Base-by-base conservation (phyloP, 2,797 vertebrate genomes). In the Euphonia xanthogaster region DNA sequence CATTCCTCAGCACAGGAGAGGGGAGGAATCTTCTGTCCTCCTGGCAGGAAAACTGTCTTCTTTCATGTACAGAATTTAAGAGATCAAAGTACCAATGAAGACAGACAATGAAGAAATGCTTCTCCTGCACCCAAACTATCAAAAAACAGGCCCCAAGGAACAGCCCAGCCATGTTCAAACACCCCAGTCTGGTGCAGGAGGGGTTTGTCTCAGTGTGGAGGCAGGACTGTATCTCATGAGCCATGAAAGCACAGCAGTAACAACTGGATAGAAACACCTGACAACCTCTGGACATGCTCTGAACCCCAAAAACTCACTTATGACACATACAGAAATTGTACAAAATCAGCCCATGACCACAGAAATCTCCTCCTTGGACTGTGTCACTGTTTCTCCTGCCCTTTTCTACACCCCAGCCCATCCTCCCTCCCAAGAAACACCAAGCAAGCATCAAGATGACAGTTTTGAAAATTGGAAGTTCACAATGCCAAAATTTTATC, bases 261-360 rank as follows among this genome's bases (percentile, higher is more conserved):
- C 25, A 42, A 53, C 35, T 7, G 23, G n/a, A 57, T 12, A 7
- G 2, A 37, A 78, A 74, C 51, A 50, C 24, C 47, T 45, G 8
- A 31, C 4, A 4, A 35, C 15, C 42, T n/a, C 63, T 10, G 50
- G 40, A 37, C 10, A 0, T 1, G 53, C 54, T 63, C 50, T n/a
- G 47, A 75, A 48, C 16, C 8, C 42, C 25, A 24, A 22, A 53
- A 40, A 33, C 17, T 66, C 7, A 13, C 23, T 42, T 53, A 28
- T 28, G 48, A 61, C 37, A n/a, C 23, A 14, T 0, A 12, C 2
- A 42, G 1, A n/a, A 27, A 58, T 1, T 3, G 25, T 5, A 33
- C 2, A 47, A 35, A 44, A 28, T 5, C 53, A 73, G 11, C 39
- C 39, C 24, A 42, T 0, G 1, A 6, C 4, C 47, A 15, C 7